Conservation (phyloP, 2,888 invertebrate genomes). For the Eupithecia subfuscata region DNA sequence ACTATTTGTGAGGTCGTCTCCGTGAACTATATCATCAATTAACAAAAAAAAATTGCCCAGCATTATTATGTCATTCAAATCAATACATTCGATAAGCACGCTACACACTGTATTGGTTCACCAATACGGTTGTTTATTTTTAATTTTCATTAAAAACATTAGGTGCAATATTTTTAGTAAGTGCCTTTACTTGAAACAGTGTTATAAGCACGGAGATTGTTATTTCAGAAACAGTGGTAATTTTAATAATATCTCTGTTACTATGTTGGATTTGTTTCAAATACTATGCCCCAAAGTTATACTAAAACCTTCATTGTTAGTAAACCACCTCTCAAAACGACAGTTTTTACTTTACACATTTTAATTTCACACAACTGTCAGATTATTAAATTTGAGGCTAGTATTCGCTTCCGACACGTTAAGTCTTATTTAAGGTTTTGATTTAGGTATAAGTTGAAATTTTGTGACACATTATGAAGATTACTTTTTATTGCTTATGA, state of each 20-base stretch:
- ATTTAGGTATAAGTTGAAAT: slow-evolving; percentile 68
- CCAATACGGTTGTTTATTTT: not conserved
- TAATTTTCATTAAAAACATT: not conserved
- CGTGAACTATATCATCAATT: slow-evolving; percentile 20
- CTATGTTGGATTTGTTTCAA: not conserved
- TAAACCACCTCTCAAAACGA: not conserved
- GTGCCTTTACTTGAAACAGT: slow-evolving; percentile 72
- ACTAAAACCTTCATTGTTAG: not conserved
- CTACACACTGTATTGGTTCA: not conserved
- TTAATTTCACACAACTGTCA: slow-evolving; percentile 16
- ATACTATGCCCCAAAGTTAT: slow-evolving; percentile 12
- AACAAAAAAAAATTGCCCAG: not conserved
- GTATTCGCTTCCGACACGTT: slow-evolving; percentile 64
- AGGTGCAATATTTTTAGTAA: slow-evolving; percentile 45
- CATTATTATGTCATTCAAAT: not conserved
- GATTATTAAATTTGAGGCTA: slow-evolving; percentile 17
- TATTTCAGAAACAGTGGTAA: slow-evolving; percentile 15
- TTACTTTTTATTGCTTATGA: slow-evolving; percentile 84
- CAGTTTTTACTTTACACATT: not conserved
- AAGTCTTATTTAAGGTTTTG: slow-evolving; percentile 60
- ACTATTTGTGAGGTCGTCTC: slow-evolving; percentile 17
- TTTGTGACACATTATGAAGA: slow-evolving; percentile 74
- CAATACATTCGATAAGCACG: not conserved
- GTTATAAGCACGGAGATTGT: slow-evolving; percentile 54
- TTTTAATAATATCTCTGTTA: not conserved